Evolutionary conservation across 2,113 vertebrate species (phyloP).

Genomic region (Glareola pratincola): DNA sequence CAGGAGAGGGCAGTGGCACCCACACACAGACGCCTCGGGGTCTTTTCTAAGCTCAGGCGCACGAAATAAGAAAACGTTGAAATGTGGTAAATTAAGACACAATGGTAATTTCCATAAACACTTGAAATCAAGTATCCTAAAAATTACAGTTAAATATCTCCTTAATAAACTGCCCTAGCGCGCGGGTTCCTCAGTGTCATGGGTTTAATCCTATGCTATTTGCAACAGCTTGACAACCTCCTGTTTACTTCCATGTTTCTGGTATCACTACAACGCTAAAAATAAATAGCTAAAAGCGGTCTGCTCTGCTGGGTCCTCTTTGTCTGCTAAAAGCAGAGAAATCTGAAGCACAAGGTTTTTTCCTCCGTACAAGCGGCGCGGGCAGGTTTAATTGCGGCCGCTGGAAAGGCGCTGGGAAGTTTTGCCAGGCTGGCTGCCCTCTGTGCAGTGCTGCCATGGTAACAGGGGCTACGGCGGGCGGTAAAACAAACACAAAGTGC

Average conservation of each 20-base stretch:
- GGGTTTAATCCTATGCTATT: conserved; percentile 71
- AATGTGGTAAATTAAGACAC: conserved; percentile 32
- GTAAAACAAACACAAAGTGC: conserved; percentile 39
- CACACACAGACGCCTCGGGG: fast-evolving
- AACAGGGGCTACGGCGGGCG: neutral
- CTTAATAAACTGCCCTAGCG: conserved; percentile 24
- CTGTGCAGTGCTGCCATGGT: conserved; percentile 26
- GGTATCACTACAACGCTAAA: conserved; percentile 73
- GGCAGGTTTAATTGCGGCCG: conserved; percentile 46
- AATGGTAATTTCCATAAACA: conserved; percentile 56
- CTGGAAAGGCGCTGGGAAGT: conserved; percentile 18
- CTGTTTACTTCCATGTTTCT: conserved; percentile 78
- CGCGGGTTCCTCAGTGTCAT: conserved; percentile 38
- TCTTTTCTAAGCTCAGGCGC: neutral
- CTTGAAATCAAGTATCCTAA: conserved; percentile 59
- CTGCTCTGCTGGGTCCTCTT: conserved; percentile 64
- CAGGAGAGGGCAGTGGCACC: conserved; percentile 76
- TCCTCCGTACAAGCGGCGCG: neutral
- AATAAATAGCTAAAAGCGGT: conserved; percentile 75
- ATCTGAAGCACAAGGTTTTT: conserved; percentile 5
- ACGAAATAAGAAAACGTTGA: conserved; percentile 25
- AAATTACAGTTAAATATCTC: conserved; percentile 37
- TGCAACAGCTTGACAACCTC: conserved; percentile 74
- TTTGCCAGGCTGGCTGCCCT: conserved; percentile 26
- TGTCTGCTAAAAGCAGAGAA: conserved; percentile 61